Conservation (phyloP, 2,797 vertebrate genomes). For the Gorsachius magnificus region DNA sequence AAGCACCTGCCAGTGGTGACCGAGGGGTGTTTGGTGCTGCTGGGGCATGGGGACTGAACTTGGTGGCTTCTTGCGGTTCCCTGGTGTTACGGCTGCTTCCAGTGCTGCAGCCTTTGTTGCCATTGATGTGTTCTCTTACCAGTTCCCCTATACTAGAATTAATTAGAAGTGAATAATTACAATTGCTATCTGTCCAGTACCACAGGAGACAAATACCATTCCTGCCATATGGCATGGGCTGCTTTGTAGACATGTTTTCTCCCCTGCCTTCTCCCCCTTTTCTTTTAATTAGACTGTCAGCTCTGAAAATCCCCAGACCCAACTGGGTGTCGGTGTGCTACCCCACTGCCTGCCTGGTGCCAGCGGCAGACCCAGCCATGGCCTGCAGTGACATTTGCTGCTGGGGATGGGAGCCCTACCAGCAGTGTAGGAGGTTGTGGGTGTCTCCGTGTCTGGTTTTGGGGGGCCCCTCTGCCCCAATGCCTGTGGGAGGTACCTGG, state of each 20-base stretch:
- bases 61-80: neutral
- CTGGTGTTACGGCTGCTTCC: neutral
- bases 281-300: neutral
- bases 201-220: neutral
- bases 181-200: neutral
- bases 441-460: neutral
- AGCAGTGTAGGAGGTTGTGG: fast-evolving
- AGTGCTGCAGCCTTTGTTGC: fast-evolving
- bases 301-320: too few species aligned
- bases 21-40: neutral
- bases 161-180: constrained; percentile 10
- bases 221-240: neutral
- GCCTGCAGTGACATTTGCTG: too few species aligned
- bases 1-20: neutral
- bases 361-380: fast-evolving
- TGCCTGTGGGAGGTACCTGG: too few species aligned
- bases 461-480: neutral
- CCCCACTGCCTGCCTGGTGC: fast-evolving
- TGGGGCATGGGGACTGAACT: fast-evolving
- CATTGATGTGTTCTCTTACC: neutral
- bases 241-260: neutral
- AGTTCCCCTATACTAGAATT: neutral
- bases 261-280: neutral
- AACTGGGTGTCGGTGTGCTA: fast-evolving
- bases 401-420: neutral